These are phyloP conservation scores for Pollenia labialis DNA, from an alignment of 2,888 invertebrate genomes.

Conservation along the genomic window DNA sequence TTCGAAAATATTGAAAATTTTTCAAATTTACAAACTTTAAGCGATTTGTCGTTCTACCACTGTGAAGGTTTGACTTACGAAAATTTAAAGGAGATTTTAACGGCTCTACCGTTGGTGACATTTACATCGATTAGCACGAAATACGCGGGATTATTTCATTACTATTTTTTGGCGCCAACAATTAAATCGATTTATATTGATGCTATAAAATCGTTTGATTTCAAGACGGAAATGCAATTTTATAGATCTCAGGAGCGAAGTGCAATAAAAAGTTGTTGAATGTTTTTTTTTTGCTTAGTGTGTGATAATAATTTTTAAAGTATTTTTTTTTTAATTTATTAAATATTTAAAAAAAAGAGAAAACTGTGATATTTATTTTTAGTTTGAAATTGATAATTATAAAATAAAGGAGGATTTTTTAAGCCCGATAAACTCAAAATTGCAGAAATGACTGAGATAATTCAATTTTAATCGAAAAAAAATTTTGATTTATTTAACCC, in stretches of 20 bases:
- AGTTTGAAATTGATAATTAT: too few relatives aligned
- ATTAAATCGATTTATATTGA: slow-evolving; percentile 75
- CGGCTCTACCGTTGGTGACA: background rate
- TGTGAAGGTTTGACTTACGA: slow-evolving; percentile 54
- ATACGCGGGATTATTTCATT: slow-evolving; percentile 51
- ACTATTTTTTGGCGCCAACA: slow-evolving; percentile 58
- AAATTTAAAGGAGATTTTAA: slow-evolving; percentile 47
- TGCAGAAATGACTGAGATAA: too few relatives aligned
- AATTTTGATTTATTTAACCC: too few relatives aligned
- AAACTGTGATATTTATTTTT: too few relatives aligned
- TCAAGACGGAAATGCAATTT: slow-evolving; percentile 35
- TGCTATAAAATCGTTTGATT: slow-evolving; percentile 54
- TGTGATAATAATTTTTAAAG: too few relatives aligned
- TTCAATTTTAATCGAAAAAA: too few relatives aligned
- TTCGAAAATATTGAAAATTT: slow-evolving; percentile 33
- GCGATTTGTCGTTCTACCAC: slow-evolving; percentile 15
- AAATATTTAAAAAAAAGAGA: too few relatives aligned
- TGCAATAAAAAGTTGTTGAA: background rate
- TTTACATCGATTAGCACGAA: slow-evolving; percentile 41
- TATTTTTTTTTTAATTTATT: too few relatives aligned
- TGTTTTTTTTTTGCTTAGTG: background rate
- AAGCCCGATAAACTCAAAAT: too few relatives aligned
- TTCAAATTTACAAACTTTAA: slow-evolving; percentile 7
- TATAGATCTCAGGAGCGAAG: background rate
- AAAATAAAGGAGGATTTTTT: too few relatives aligned